Base-by-base conservation (phyloP, 2,113 vertebrate genomes). In the Pandion haliaetus region DNA sequence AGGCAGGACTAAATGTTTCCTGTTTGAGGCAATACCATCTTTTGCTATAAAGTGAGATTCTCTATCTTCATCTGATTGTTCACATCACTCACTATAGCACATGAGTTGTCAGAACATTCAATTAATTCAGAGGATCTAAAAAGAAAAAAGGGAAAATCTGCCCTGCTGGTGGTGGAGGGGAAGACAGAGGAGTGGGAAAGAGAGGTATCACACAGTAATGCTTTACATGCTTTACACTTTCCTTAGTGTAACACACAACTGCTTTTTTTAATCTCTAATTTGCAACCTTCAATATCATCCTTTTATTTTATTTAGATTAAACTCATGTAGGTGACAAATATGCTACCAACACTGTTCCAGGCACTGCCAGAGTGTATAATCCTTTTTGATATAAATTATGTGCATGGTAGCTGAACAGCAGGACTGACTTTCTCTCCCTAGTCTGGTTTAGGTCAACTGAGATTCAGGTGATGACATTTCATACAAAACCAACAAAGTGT, bases 401-500 rank as follows among this genome's bases (percentile, higher is more conserved):
- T 63, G 40, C 49, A 69, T 59, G 47, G 81, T 71, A 89, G 36
- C 31, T 77, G 87, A 93, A 93, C 70, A 61, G 90, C 85, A 34
- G 65, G 36, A 94, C 66, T 20, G 91, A 80, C 69, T 91, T 94
- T 94, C 38, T 93, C 26, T 71, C 47, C 77, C 31, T 78, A 73
- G 66, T 83, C 52, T 90, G 57, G 70, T 80, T 93, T 94, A 94
- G 62, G 73, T 86, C 45, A 97, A 89, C 81, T 74, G 74, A 74
- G 45, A 95, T 66, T 90, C 66, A 88, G 57, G 54, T 80, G 88
- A 94, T 87, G 88, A 88, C 47, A 86, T 96, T 93, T 95, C 89
- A 96, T 93, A 93, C 14, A 52, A 96, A 96, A 93, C 57, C 82
- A 95, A 93, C 45, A 93, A 90, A 97, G 76, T 80, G 58, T 87